Percentiles rank a stretch among this genome's conserved stretches.
phyloP scores from a whole-genome alignment of 1,140 invertebrate genomes.

The Rhagoletis zephyria region DNA sequence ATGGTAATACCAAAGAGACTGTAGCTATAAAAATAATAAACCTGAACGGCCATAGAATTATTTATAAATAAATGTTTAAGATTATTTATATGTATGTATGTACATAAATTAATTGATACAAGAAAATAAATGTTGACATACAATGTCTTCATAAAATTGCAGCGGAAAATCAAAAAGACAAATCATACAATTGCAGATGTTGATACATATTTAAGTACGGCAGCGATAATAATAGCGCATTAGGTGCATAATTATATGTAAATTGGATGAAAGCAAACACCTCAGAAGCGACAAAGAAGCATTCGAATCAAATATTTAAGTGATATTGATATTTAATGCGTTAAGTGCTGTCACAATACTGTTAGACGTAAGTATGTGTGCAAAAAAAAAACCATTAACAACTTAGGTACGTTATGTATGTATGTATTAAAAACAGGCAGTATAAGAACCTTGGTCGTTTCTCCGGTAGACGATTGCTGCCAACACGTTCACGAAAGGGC shows the following conservation, averaged over 20 bases:
- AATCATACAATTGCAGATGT: neutral
- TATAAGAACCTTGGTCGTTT: conserved; percentile 83
- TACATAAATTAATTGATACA: conserved; percentile 25
- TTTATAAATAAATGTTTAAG: conserved; percentile 9
- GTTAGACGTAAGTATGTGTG: neutral
- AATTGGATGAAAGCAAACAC: conserved; percentile 33
- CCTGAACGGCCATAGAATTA: neutral
- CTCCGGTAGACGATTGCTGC: conserved; percentile 87
- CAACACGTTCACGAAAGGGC: conserved; percentile 88
- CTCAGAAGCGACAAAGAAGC: conserved; percentile 24
- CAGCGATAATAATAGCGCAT: neutral
- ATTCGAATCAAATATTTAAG: conserved; percentile 4
- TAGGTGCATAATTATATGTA: neutral
- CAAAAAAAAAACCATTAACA: conserved; percentile 8
- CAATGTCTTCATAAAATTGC: neutral
- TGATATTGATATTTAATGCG: conserved; percentile 20
- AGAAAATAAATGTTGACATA: neutral
- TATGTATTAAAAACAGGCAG: neutral
- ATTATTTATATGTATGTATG: conserved; percentile 5
- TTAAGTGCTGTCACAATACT: conserved; percentile 32
- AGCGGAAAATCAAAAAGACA: neutral
- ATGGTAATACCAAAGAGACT: neutral
- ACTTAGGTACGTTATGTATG: neutral
- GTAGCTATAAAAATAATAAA: neutral
- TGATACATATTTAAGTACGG: too few relatives aligned